A percentile compares a stretch with the other conserved stretches of the same genome.
Conservation (phyloP, 2,797 vertebrate species). For the Acanthurus lineatus region DNA sequence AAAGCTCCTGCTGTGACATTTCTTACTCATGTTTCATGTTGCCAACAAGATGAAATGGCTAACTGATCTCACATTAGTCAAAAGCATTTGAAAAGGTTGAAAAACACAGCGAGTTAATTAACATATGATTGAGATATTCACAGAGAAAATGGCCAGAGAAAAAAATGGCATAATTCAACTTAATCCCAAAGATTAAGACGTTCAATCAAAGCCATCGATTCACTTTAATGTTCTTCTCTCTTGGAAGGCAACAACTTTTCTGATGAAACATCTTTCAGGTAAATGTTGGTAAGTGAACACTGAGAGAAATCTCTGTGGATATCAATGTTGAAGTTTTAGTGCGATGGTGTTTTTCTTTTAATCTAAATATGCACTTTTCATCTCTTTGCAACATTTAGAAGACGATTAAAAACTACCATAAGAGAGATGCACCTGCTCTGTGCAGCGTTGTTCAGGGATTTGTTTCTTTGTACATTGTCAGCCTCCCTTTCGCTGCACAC, state of each 20-base stretch:
- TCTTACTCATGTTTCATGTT: not conserved
- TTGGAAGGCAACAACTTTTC: not conserved
- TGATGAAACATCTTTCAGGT: not conserved
- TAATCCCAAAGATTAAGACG: not conserved
- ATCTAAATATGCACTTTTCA: not conserved
- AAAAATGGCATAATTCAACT: not conserved
- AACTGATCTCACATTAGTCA: not conserved
- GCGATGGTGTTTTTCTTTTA: not conserved
- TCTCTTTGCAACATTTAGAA: slow-evolving; percentile 5
- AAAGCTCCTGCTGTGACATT: slow-evolving; percentile 32
- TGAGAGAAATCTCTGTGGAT: slow-evolving; percentile 3
- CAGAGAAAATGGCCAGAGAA: not conserved
- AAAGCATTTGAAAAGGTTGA: slow-evolving; percentile 22
- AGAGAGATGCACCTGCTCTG: not conserved
- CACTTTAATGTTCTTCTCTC: not conserved
- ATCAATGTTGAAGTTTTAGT: not conserved
- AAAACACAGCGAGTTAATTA: slow-evolving; percentile 8
- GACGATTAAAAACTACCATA: not conserved
- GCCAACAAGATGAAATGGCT: not conserved
- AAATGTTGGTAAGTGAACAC: not conserved
- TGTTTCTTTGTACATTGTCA: not conserved
- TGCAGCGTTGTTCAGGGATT: not conserved
- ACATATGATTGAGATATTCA: not conserved
- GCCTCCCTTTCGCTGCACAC: not conserved
- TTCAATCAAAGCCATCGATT: not conserved